Percentiles rank a stretch among this genome's conserved stretches.
Evolutionary conservation across 2,888 invertebrate species (phyloP).

Genomic region (Diplazon laetatorius): DNA sequence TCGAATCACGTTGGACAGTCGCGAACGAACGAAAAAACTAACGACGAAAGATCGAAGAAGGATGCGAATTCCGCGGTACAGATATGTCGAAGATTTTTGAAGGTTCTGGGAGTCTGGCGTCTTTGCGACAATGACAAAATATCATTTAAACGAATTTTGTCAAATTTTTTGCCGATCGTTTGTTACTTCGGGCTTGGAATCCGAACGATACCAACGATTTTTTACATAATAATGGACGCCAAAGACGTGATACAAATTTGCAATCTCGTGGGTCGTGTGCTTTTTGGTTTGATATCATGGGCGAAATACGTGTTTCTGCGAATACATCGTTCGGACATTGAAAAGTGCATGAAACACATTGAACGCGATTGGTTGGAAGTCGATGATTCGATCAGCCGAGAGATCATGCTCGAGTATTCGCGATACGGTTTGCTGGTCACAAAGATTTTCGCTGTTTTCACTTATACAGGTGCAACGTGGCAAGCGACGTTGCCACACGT

Average conservation of each 20-base stretch:
- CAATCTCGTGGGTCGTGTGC: slow-evolving; percentile 69
- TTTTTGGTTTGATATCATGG: slow-evolving; percentile 71
- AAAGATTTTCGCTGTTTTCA: slow-evolving; percentile 60
- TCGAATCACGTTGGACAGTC: no score
- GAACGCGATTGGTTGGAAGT: slow-evolving; percentile 68
- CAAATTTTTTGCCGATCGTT: slow-evolving; percentile 23
- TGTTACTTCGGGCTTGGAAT: slow-evolving; percentile 55
- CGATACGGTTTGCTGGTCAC: slow-evolving; percentile 66
- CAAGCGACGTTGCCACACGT: slow-evolving; percentile 44
- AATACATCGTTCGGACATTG: slow-evolving; percentile 59
- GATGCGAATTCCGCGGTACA: slow-evolving; percentile 56
- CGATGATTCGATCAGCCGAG: not conserved
- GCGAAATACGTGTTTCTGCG: slow-evolving; percentile 68
- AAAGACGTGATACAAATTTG: slow-evolving; percentile 53
- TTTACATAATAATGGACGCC: slow-evolving; percentile 26
- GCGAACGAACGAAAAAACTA: no score
- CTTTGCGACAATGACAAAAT: not conserved
- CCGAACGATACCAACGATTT: slow-evolving; percentile 21
- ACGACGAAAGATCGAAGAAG: not conserved
- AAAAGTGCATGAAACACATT: slow-evolving; percentile 67
- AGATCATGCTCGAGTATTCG: slow-evolving; percentile 68
- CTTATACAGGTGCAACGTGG: slow-evolving; percentile 66
- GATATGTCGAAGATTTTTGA: slow-evolving; percentile 60
- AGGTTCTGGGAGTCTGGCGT: slow-evolving; percentile 59
- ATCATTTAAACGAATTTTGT: not conserved